Evolutionary conservation across 2,113 vertebrate species (phyloP), one percentile per base, ranked within the genome.

Genomic region (Sialia sialis): DNA sequence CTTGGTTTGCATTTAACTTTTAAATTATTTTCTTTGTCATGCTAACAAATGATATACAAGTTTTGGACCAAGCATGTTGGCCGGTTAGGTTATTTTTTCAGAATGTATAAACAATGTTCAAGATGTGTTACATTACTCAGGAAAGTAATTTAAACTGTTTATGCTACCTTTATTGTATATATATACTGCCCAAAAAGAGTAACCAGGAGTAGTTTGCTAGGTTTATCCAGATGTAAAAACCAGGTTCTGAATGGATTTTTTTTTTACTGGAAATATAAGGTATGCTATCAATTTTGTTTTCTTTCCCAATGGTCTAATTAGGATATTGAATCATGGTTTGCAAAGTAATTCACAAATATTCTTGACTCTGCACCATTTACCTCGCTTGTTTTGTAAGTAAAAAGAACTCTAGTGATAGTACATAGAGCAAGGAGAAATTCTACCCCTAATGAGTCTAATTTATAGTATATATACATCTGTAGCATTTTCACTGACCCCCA

Each of bases 61-160:
- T 88, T 66, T 85, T 80, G 48, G 36, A 90, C 84, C 15, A 86
- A 87, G 27, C 2, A 38, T 75, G 16, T 52, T 93, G 52, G 16
- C 82, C 21, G 23, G 43, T 54, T 34, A 87, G 58, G 46, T 87
- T 93, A 87, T 68, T 95, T 93, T 97, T 95, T 86, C 86, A 93
- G 22, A 22, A 84, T 76, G 49, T 87, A 41, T 66, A 95, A 91
- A 64, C 16, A 48, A 30, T 41, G 5, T 56, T 63, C 41, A 56
- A 30, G 30, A 43, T 38, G 19, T 39, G 13, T 85, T 84, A 83
- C 7, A 29, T 92, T 93, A 56, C 64, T 93, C 51, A 55, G 19
- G 62, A 44, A 96, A 97, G 62, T 84, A 3, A 78, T 89, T 93
- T 95, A 55, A 95, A 72, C 36, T 73, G 39, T 51, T 36, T 43